Conservation (phyloP, 2,888 invertebrate genomes). For the Eurytoma californica region DNA sequence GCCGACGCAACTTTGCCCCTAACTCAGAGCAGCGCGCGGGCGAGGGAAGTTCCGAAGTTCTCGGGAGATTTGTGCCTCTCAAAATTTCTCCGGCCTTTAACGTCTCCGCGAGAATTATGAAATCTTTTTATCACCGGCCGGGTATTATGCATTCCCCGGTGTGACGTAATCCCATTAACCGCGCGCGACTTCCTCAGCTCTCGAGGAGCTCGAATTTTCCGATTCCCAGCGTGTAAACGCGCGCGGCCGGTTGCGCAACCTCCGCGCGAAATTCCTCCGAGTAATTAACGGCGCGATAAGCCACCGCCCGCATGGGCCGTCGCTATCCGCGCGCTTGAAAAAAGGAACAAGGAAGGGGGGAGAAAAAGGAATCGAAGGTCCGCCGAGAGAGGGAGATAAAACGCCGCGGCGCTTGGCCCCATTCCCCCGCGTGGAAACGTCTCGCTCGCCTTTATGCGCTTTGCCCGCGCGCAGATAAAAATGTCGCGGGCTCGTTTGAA, state of each 20-base stretch:
- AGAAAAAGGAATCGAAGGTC: no score
- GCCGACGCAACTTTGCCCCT: not conserved
- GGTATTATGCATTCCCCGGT: not conserved
- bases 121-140: constrained; percentile 7
- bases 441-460: constrained; percentile 17
- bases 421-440: not conserved
- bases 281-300: constrained; percentile 1
- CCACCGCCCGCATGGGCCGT: not conserved
- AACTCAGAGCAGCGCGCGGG: not conserved
- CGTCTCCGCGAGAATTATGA: not conserved
- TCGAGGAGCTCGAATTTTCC: no score
- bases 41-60: not conserved
- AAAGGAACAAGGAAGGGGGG: no score
- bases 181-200: no score
- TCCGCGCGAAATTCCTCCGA: not conserved
- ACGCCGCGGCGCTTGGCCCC: constrained; percentile 24
- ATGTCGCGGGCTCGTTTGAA: not conserved
- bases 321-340: not conserved
- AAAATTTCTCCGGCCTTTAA: not conserved
- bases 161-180: not conserved
- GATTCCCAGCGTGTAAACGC: no score
- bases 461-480: constrained; percentile 19
- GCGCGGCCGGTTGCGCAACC: not conserved
- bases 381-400: not conserved
- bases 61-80: no score